These are phyloP conservation scores for Bombyx mandarina DNA, from an alignment of 1,140 invertebrate genomes.

Conservation along the genomic window DNA sequence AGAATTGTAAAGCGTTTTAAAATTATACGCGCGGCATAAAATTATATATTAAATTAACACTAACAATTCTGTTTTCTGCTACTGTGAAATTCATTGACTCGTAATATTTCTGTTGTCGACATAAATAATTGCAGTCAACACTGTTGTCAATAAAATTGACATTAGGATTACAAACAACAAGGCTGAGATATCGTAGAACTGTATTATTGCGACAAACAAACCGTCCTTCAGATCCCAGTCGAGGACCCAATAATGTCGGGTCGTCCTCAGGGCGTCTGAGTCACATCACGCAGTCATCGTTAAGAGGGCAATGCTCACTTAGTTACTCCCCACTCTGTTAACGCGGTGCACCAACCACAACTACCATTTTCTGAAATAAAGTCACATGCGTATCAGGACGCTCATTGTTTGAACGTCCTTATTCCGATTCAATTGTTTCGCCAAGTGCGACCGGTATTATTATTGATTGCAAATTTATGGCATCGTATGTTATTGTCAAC, in stretches of 20 bases:
- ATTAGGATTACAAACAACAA: neutral
- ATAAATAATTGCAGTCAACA: neutral
- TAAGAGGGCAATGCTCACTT: constrained; percentile 67
- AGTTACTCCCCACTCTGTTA: constrained; percentile 41
- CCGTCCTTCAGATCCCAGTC: constrained; percentile 59
- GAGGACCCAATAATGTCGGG: constrained; percentile 61
- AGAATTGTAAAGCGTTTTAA: too few species aligned
- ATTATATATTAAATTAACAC: too few species aligned
- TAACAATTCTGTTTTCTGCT: too few species aligned
- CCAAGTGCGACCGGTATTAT: constrained; percentile 30
- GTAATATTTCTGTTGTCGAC: neutral
- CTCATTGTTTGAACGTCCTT: constrained; percentile 52
- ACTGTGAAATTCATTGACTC: too few species aligned
- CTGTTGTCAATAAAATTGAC: neutral
- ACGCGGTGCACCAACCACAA: constrained; percentile 33
- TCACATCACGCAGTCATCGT: constrained; percentile 56
- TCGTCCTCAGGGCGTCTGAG: constrained; percentile 65
- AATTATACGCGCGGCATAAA: too few species aligned
- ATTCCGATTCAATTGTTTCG: constrained; percentile 52
- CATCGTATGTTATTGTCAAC: constrained; percentile 19
- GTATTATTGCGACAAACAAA: constrained; percentile 38
- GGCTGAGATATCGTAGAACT: constrained; percentile 25
- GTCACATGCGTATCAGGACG: constrained; percentile 37
- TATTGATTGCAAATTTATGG: constrained; percentile 51
- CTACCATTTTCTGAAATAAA: constrained; percentile 38